Evolutionary conservation across 1,140 invertebrate genomes (phyloP).

Genomic region (Brachionus manjavacas): DNA sequence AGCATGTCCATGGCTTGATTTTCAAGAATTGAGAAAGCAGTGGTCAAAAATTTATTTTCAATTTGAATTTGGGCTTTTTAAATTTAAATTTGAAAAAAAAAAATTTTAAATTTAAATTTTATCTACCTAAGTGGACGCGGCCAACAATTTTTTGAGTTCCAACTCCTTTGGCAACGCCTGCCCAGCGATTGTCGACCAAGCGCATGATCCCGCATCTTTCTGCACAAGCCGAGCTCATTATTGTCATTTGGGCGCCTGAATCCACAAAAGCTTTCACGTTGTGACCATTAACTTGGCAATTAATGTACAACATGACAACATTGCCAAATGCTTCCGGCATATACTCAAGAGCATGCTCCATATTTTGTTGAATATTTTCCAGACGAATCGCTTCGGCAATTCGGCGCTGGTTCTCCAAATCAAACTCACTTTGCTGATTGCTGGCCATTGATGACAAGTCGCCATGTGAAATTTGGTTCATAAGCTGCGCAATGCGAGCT

Average conservation of each 20-base stretch:
- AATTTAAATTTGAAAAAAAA: neutral
- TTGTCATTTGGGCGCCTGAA: constrained; percentile 66
- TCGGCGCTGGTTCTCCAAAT: neutral
- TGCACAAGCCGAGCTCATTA: constrained; percentile 60
- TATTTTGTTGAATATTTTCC: constrained; percentile 94
- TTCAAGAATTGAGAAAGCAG: constrained; percentile 93
- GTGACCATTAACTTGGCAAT: constrained; percentile 88
- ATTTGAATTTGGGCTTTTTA: constrained; percentile 78
- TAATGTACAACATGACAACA: constrained; percentile 91
- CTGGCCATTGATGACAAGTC: neutral
- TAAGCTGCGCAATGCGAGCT: constrained; percentile 12
- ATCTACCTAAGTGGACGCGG: constrained; percentile 79
- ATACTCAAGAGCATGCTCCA: constrained; percentile 96
- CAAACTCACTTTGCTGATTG: neutral
- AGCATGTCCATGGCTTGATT: constrained; percentile 98
- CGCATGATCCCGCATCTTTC: constrained; percentile 90
- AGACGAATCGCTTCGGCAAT: constrained; percentile 20
- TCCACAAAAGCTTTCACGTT: constrained; percentile 96
- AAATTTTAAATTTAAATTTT: constrained; percentile 41
- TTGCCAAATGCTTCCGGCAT: constrained; percentile 95
- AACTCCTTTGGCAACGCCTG: constrained; percentile 88
- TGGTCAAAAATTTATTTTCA: constrained; percentile 82
- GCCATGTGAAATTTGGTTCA: constrained; percentile 34
- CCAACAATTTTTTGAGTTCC: constrained; percentile 86
- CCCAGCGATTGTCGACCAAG: constrained; percentile 86